Evolutionary conservation across 1,140 invertebrate genomes (phyloP), one percentile per base, ranked within the genome.

Genomic region (Manduca sexta): DNA sequence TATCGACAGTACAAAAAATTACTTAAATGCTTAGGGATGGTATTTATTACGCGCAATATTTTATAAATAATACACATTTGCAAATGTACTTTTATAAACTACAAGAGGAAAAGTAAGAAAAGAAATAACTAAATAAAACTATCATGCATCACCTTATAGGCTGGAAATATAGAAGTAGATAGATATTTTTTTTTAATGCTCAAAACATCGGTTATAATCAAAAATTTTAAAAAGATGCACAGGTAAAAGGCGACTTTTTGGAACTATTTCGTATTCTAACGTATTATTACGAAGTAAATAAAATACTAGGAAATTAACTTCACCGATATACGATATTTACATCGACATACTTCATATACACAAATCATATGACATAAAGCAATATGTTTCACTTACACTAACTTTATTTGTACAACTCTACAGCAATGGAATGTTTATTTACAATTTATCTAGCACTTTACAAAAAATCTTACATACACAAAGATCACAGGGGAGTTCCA

Each of bases 401-500:
- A 26, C 21, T 5, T 40, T 40, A 40, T 18, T 73, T 75, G 61
- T 72, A 76, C 70, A 72, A 33, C 35, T 43, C 14, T 46, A 52
- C 40, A 47, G 33, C 41, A 50, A 52, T 43, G 29, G 10, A 8
- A 14, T 45, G 15, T 35, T 13, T 67, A 56, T 60, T 10, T 66
- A 64, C 53, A 60, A 39, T 52, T 33, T 54, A 45, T 47, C 52
- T 57, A 72, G 42, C 49, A 68, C 52, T 64, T 60, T 70, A 75
- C 58, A 73, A 69, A 53, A 60, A 67, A 51, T 60, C 63, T 74
- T 77, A 74, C 54, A 61, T 58, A 74, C 63, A 74, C 65, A 71
- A 65, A 77, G 76, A 84, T 84, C 81, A 84, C 81, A 84, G 81
- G 74, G 82, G 72, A 82, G 81, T 82, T 84, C 79, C 75, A 84